Percentiles rank a stretch among this genome's conserved stretches.
These are phyloP conservation scores for Mesorhabditis spiculigera DNA, from an alignment of 2,888 invertebrate species.

Conservation along the genomic window DNA sequence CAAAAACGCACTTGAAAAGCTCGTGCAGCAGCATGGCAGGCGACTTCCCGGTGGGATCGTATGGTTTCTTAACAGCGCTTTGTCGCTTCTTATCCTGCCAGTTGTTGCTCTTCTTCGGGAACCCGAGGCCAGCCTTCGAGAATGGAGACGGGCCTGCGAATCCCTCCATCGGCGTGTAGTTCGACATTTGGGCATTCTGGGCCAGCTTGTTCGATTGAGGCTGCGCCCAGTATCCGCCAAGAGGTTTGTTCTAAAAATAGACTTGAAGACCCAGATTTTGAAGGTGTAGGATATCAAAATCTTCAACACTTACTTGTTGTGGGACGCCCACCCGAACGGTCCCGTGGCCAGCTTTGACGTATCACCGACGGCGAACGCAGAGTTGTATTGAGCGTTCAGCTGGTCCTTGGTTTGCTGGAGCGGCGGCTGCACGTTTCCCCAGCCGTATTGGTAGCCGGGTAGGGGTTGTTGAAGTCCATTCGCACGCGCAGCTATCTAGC, in stretches of 20 bases:
- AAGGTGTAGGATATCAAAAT: too few species aligned
- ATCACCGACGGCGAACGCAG: too few species aligned
- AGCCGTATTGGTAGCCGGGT: too few species aligned
- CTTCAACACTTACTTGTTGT: too few species aligned
- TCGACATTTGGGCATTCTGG: background rate
- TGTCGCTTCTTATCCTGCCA: background rate
- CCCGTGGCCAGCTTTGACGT: too few species aligned
- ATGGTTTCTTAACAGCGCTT: slow-evolving; percentile 6
- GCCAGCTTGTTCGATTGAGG: background rate
- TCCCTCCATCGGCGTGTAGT: background rate
- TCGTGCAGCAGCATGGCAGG: slow-evolving; percentile 35
- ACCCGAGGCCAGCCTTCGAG: background rate
- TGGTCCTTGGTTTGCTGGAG: too few species aligned
- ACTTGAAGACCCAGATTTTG: background rate
- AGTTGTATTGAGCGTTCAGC: too few species aligned
- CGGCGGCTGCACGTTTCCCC: too few species aligned
- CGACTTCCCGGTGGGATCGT: slow-evolving; percentile 21
- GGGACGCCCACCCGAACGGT: too few species aligned
- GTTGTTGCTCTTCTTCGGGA: background rate
- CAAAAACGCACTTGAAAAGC: slow-evolving; percentile 25
- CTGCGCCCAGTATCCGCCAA: background rate
- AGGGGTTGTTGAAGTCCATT: too few species aligned
- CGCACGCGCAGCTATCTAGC: too few species aligned
- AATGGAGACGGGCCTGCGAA: slow-evolving; percentile 3
- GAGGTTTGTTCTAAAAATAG: background rate